A percentile compares a stretch with the other conserved stretches of the same genome.
Evolutionary conservation across 2,797 vertebrate genomes (phyloP).

Genomic region (Enteromius anoplus): DNA sequence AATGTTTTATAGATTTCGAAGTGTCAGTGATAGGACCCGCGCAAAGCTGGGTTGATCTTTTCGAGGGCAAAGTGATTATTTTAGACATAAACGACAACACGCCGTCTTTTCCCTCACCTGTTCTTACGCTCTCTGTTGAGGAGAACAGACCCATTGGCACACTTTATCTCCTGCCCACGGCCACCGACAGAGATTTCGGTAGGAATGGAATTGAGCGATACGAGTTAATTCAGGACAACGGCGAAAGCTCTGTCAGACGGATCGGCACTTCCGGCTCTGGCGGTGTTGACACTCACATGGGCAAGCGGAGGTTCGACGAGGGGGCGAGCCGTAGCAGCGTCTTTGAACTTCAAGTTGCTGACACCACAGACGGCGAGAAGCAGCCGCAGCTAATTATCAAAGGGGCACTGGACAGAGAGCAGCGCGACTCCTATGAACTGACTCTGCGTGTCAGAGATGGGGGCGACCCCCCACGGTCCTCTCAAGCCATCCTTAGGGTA

Average conservation of each 20-base stretch:
- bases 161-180: slow-evolving; percentile 94
- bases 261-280: slow-evolving; percentile 64
- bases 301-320: slow-evolving; percentile 82
- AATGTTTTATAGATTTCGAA: slow-evolving; percentile 98
- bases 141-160: slow-evolving; percentile 98
- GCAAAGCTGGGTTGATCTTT: slow-evolving; percentile 98
- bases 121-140: slow-evolving; percentile 96
- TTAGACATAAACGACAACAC: slow-evolving; percentile 99
- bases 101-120: slow-evolving; percentile 95
- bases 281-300: slow-evolving; percentile 73
- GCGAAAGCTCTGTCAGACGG: slow-evolving; percentile 79
- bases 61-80: slow-evolving; percentile 95
- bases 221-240: slow-evolving; percentile 92
- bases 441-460: slow-evolving; percentile 93
- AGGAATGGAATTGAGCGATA: slow-evolving; percentile 97
- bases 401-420: slow-evolving; percentile 94
- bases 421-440: slow-evolving; percentile 96
- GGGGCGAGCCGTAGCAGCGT: slow-evolving; percentile 85
- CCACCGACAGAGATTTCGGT: slow-evolving; percentile 96
- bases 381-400: slow-evolving; percentile 98
- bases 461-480: slow-evolving; percentile 93
- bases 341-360: slow-evolving; percentile 97
- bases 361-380: slow-evolving; percentile 96
- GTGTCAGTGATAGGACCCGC: slow-evolving; percentile 98
- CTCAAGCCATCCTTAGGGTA: slow-evolving; percentile 94